Conservation (phyloP, 2,888 invertebrate species). For the Sceliomorpha sp. region DNA sequence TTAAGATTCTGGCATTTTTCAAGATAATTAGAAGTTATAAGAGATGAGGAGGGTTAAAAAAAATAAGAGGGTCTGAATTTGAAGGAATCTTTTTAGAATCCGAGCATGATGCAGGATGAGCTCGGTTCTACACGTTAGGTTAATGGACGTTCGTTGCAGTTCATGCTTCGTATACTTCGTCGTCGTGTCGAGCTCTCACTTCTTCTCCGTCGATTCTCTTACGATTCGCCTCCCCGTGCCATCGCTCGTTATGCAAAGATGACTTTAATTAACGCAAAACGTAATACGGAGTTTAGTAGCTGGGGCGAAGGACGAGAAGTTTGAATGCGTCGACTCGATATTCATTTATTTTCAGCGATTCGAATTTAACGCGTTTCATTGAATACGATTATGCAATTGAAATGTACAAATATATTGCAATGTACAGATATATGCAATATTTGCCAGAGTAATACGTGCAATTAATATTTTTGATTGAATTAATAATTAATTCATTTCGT, state of each 20-base stretch:
- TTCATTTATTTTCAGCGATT: too few species aligned
- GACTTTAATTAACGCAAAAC: slow-evolving; percentile 60
- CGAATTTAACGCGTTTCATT: too few species aligned
- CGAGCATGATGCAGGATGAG: slow-evolving; percentile 26
- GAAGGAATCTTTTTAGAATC: slow-evolving; percentile 31
- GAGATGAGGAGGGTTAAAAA: slow-evolving; percentile 19
- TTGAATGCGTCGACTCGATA: slow-evolving; percentile 33
- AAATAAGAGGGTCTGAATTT: slow-evolving; percentile 28
- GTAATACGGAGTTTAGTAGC: slow-evolving; percentile 43
- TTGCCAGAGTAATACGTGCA: too few species aligned
- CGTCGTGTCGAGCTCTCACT: slow-evolving; percentile 42
- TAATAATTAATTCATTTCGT: too few species aligned
- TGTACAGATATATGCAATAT: too few species aligned
- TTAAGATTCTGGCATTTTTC: too few species aligned
- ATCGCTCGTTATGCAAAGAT: slow-evolving; percentile 58
- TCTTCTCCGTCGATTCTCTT: slow-evolving; percentile 56
- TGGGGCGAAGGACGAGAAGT: slow-evolving; percentile 19
- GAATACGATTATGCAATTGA: too few species aligned
- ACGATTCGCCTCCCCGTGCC: slow-evolving; percentile 42
- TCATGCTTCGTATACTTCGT: slow-evolving; percentile 55
- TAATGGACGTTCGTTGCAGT: slow-evolving; percentile 53
- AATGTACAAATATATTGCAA: too few species aligned
- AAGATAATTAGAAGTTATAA: slow-evolving; percentile 24
- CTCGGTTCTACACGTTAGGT: slow-evolving; percentile 39
- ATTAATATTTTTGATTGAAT: too few species aligned